Base-by-base conservation (phyloP, 2,888 invertebrate genomes). In the Nomada goodeniana region DNA sequence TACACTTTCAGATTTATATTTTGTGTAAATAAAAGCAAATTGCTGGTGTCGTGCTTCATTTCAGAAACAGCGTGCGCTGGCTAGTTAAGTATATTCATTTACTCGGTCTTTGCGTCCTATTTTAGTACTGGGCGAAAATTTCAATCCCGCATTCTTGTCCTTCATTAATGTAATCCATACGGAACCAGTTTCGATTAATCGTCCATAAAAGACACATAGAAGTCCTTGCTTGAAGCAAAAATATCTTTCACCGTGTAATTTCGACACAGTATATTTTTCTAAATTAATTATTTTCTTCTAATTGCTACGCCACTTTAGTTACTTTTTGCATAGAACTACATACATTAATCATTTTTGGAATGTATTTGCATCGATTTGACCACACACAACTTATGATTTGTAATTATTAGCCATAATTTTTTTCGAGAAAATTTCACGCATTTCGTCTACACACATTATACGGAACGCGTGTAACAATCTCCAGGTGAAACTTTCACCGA, bases 401-500 rank as follows among this genome's bases (percentile, higher is more conserved):
- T 36, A 36, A 36, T 53, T 53, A 47, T 50, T 29, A 1, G 5
- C 15, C 50, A 68, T 36, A n/a, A 47, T 53, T 11, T 7, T 50
- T 65, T 65, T 44, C 68, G 18, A 63, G 57, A 74, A 75, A 75
- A 36, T 61, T 44, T 7, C 15, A 29, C 36, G 67, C 47, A 61
- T 42, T 69, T 42, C 36, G 20, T 18, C 9, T 23, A 50, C 13
- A 11, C 23, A 42, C n/a, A 23, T 44, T 2, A 18, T 60, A 65
- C 23, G 18, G 20, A 47, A 47, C 36, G 53, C 18, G 3, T 11
- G 18, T 55, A 47, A 65, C 60, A 53, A 71, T 23, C 29, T 4
- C 15, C 7, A n/a, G 20, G 13, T 9, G 7, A 53, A 42, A 80
- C 80, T 80, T 80, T 80, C 80, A 80, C 80, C 80, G 57, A 36